Percentiles rank a stretch among this genome's conserved stretches.
Evolutionary conservation across 1,140 invertebrate species (phyloP).

Genomic region (Drosophila obscura): DNA sequence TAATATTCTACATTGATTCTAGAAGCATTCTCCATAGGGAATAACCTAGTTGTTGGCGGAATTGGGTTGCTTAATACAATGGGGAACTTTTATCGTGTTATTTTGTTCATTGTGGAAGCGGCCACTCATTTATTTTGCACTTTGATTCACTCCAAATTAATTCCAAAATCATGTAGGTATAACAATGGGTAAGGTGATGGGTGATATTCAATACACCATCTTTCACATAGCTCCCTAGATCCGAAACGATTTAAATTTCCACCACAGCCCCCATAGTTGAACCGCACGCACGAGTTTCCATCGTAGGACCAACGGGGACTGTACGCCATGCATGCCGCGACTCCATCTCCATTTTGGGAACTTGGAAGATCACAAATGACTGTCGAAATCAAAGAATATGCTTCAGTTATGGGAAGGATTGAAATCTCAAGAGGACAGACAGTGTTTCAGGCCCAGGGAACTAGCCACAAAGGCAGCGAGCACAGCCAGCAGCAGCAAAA

Average conservation of each 20-base stretch:
- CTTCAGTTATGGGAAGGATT: background rate
- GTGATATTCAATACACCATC: conserved; percentile 25
- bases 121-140: background rate
- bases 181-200: too few species aligned
- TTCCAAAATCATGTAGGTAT: too few species aligned
- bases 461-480: conserved; percentile 14
- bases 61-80: too few species aligned
- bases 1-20: too few species aligned
- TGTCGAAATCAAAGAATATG: conserved; percentile 1
- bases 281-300: conserved; percentile 89
- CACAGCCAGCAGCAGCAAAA: conserved; percentile 20
- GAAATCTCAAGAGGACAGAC: conserved; percentile 8
- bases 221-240: conserved; percentile 22
- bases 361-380: conserved; percentile 27
- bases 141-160: background rate
- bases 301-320: conserved; percentile 86
- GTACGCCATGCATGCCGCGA: conserved; percentile 20
- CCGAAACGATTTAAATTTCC: conserved; percentile 94
- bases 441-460: conserved; percentile 28
- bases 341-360: conserved; percentile 16
- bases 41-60: too few species aligned
- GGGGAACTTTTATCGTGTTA: too few species aligned
- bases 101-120: too few species aligned
- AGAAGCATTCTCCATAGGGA: too few species aligned
- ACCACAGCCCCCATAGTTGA: conserved; percentile 91